A percentile compares a stretch with the other conserved stretches of the same genome.
Evolutionary conservation across 92 coral and sea anemone species (phyloP).

Genomic region (Diadumene lineata): DNA sequence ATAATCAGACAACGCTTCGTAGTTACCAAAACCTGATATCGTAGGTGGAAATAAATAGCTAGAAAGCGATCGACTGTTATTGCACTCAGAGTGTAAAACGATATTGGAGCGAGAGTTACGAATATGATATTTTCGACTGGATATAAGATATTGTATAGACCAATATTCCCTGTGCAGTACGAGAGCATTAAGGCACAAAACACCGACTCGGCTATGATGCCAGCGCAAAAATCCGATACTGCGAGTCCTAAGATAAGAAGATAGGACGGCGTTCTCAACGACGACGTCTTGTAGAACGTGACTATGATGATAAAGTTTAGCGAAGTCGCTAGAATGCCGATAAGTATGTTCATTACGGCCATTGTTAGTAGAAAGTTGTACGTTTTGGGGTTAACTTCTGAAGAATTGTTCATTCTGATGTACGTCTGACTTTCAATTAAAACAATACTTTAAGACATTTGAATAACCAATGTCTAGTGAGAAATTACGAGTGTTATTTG

Average conservation of each 20-base stretch:
- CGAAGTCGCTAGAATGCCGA: conserved; percentile 15
- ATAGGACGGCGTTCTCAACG: conserved; percentile 25
- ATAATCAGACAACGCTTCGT: conserved; percentile 6
- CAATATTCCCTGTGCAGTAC: not conserved
- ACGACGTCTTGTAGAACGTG: conserved; percentile 22
- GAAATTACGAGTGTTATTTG: too few relatives aligned
- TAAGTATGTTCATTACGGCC: conserved; percentile 10
- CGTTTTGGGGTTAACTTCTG: not conserved
- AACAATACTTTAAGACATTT: too few relatives aligned
- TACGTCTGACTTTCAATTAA: too few relatives aligned
- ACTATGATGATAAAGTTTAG: conserved; percentile 36
- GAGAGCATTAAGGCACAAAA: conserved; percentile 5
- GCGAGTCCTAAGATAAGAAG: conserved; percentile 47
- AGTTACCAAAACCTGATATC: conserved; percentile 37
- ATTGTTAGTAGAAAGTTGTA: not conserved
- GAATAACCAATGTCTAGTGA: too few relatives aligned
- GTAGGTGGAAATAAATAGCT: conserved; percentile 39
- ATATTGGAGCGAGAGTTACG: not conserved
- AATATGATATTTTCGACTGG: not conserved
- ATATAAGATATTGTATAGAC: not conserved
- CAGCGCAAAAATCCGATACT: conserved; percentile 36
- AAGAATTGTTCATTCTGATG: not conserved
- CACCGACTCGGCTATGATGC: conserved; percentile 38
- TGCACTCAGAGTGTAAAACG: conserved; percentile 18
- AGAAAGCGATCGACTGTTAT: conserved; percentile 41